Evolutionary conservation across 1,140 invertebrate genomes (phyloP), one percentile per base, ranked within the genome.

Genomic region (Helicorthomorpha holstii): DNA sequence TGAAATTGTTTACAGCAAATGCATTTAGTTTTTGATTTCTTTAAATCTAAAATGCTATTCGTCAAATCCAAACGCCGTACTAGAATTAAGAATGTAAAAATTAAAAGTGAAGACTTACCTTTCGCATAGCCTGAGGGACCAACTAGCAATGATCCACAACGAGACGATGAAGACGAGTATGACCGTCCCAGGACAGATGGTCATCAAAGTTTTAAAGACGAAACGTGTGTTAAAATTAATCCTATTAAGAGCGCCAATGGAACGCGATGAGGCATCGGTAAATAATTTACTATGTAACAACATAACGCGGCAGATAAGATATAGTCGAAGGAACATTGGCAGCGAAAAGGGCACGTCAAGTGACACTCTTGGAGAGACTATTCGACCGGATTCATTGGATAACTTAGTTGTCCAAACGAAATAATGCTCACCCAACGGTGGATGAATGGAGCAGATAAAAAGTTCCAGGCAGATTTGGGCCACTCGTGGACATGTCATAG

Each of bases 141-240:
- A 99, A 60, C 87, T 95, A 45, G 93, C 93, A 59, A 99, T 97
- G 68, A 99, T 94, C 94, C 95, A 98, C 46, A 98, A 73, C 0
- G 94, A 97, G 51, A 98, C 86, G 85, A 97, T 97, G 72, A 97
- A 96, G 51, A 97, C 92, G 56, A 96, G 75, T 58, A 98, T 77
- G 53, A 98, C 92, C 46, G 93, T 98, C 58, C 94, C 96, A 24
- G 96, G 96, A 71, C 93, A 98, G 65, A 98, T 96, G 64, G 94
- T 98, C 95, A 98, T 98, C 58, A 98, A 73, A 46, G 95, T 98
- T 75, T 99, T 99, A 62, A 99, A 78, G 62, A 99, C 94, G 74
- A 99, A 99, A 64, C 84, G 80, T 26, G 95, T 98, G 73, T 98
- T 97, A 77, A 98, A 98, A 74, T 97, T 98, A 70, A 99, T 98